Evolutionary conservation across 2,113 vertebrate genomes (phyloP).

Genomic region (Osmerus mordax): DNA sequence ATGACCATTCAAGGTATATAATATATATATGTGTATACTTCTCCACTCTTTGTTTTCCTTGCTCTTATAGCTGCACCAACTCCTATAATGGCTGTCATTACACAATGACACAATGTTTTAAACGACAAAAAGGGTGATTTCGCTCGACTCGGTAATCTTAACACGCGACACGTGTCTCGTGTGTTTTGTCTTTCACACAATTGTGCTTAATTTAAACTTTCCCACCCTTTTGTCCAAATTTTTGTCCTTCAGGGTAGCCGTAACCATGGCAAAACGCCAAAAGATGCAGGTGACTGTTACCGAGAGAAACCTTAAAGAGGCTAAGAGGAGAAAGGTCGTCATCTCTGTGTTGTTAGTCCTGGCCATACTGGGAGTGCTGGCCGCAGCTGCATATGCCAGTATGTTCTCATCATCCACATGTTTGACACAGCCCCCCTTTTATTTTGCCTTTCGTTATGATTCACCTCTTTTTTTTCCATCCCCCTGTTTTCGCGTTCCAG

Average conservation of each 20-base stretch:
- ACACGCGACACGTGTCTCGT: too few relatives aligned
- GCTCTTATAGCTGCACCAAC: too few relatives aligned
- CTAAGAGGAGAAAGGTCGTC: conserved; percentile 2
- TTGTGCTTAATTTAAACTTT: too few relatives aligned
- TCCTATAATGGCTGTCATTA: too few relatives aligned
- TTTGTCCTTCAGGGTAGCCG: not conserved
- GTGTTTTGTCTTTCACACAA: too few relatives aligned
- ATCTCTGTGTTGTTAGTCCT: conserved; percentile 22
- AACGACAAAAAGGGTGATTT: too few relatives aligned
- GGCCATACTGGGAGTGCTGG: conserved; percentile 19
- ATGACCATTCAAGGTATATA: too few relatives aligned
- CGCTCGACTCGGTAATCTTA: too few relatives aligned
- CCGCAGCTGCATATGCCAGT: conserved; percentile 32
- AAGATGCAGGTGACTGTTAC: conserved; percentile 24
- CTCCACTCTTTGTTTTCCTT: too few relatives aligned
- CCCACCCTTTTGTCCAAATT: not conserved
- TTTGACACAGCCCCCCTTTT: conserved; percentile 43
- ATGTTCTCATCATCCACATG: not conserved
- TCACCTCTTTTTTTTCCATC: not conserved
- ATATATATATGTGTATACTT: too few relatives aligned
- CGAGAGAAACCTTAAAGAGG: conserved; percentile 13
- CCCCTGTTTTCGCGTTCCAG: conserved; percentile 40
- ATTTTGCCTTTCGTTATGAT: not conserved
- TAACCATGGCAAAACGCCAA: not conserved
- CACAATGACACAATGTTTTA: too few relatives aligned